Conservation (phyloP, 2,797 vertebrate genomes). For the Sebastes diaconus region DNA sequence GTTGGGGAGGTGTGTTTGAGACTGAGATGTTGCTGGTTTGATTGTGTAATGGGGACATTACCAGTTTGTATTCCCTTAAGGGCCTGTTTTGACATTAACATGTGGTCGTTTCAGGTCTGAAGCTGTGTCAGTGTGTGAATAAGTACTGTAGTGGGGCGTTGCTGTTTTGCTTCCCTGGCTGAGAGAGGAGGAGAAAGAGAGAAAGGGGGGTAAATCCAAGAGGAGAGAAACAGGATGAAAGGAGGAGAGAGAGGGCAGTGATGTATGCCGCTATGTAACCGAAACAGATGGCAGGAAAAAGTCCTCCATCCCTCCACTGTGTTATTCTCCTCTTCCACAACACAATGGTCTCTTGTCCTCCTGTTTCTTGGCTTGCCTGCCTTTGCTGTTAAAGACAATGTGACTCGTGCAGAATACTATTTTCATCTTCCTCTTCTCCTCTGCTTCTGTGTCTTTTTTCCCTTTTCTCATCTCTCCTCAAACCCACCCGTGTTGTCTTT, state of each 20-base stretch:
- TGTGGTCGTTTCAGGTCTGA: not conserved
- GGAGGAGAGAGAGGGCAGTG: constrained; percentile 15
- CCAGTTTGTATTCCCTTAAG: not conserved
- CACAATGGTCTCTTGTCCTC: not conserved
- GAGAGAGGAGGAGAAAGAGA: not conserved
- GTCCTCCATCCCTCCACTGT: not conserved
- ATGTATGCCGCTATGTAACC: not conserved
- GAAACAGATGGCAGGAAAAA: constrained; percentile 9
- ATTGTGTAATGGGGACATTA: not conserved
- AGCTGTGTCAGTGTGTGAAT: not conserved
- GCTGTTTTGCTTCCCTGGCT: not conserved
- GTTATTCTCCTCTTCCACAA: not conserved
- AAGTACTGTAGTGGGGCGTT: not conserved
- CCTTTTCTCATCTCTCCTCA: not conserved
- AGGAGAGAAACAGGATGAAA: not conserved
- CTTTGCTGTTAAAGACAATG: not conserved
- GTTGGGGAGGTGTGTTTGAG: not conserved
- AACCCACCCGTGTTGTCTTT: not conserved
- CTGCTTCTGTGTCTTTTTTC: not conserved
- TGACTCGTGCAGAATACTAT: not conserved
- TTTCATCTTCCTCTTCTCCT: not conserved
- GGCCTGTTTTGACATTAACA: not conserved
- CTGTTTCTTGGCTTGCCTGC: not conserved
- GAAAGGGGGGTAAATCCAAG: not conserved
- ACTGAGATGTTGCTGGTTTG: constrained; percentile 1